Evolutionary conservation across 2,888 invertebrate species (phyloP).

Genomic region (Salticus scenicus): DNA sequence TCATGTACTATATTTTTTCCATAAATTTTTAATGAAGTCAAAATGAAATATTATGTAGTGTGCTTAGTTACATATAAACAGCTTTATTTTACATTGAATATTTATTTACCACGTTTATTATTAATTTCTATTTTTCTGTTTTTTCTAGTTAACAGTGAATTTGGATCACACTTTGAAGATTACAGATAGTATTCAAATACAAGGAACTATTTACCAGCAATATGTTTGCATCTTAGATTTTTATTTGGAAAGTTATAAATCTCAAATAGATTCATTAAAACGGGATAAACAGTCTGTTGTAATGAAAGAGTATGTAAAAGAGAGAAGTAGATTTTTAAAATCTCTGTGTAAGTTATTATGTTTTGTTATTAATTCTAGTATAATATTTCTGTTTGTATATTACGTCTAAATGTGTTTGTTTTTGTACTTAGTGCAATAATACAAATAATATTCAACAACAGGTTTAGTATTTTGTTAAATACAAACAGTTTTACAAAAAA

Average conservation of each 20-base stretch:
- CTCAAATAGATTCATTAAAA: slow-evolving; percentile 80
- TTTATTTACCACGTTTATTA: too few relatives aligned
- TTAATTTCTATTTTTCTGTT: slow-evolving; percentile 17
- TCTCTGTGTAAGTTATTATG: slow-evolving; percentile 75
- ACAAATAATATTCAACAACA: too few relatives aligned
- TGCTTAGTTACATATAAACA: too few relatives aligned
- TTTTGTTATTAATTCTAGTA: background rate
- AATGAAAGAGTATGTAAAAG: slow-evolving; percentile 73
- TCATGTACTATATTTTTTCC: too few relatives aligned
- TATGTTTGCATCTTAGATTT: slow-evolving; percentile 83
- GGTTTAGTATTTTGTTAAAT: too few relatives aligned
- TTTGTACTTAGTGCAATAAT: too few relatives aligned
- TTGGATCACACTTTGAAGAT: slow-evolving; percentile 75
- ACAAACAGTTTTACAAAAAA: too few relatives aligned
- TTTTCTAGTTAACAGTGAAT: slow-evolving; percentile 73
- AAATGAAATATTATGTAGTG: too few relatives aligned
- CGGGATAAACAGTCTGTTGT: slow-evolving; percentile 27
- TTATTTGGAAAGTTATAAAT: slow-evolving; percentile 83
- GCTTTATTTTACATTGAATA: too few relatives aligned
- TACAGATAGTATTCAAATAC: slow-evolving; percentile 79
- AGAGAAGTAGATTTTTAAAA: slow-evolving; percentile 74
- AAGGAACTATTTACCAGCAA: slow-evolving; percentile 82
- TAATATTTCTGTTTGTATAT: too few relatives aligned
- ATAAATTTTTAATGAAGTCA: too few relatives aligned
- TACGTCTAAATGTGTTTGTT: too few relatives aligned